These are phyloP conservation scores for Parasteatoda tepidariorum DNA, from an alignment of 1,140 invertebrate genomes.

Conservation along the genomic window DNA sequence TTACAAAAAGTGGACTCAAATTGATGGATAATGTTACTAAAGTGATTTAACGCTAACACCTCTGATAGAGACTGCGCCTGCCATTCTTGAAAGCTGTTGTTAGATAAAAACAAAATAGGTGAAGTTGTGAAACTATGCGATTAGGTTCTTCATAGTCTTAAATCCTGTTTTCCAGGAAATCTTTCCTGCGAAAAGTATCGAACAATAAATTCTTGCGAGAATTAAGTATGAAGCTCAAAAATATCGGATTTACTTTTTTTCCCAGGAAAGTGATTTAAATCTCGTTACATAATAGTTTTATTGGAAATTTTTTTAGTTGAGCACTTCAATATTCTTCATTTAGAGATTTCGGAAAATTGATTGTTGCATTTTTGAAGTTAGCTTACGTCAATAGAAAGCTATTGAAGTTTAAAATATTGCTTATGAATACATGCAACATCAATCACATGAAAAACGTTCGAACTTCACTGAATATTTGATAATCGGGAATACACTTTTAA, in stretches of 20 bases:
- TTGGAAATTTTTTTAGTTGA: too few relatives aligned
- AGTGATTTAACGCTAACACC: constrained; percentile 42
- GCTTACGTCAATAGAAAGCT: too few relatives aligned
- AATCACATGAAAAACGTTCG: too few relatives aligned
- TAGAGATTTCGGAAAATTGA: too few relatives aligned
- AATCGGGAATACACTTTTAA: too few relatives aligned
- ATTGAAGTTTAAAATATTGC: too few relatives aligned
- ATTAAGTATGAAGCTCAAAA: constrained; percentile 13
- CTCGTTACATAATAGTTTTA: constrained; percentile 50
- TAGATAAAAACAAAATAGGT: background rate
- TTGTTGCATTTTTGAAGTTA: too few relatives aligned
- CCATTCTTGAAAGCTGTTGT: background rate
- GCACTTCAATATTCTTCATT: too few relatives aligned
- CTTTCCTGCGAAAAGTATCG: background rate
- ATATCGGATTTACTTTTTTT: constrained; percentile 7
- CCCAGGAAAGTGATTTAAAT: constrained; percentile 35
- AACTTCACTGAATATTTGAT: too few relatives aligned
- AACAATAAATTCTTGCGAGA: background rate
- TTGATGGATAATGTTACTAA: constrained; percentile 42
- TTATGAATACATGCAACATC: too few relatives aligned
- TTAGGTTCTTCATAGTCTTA: constrained; percentile 39
- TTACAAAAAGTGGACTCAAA: constrained; percentile 32
- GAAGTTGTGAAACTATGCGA: constrained; percentile 24
- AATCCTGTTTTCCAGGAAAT: constrained; percentile 43
- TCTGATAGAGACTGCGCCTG: background rate